A percentile compares a stretch with the other conserved stretches of the same genome.
phyloP scores from a whole-genome alignment of 2,113 vertebrate genomes.

The Choloepus hoffmanni region DNA sequence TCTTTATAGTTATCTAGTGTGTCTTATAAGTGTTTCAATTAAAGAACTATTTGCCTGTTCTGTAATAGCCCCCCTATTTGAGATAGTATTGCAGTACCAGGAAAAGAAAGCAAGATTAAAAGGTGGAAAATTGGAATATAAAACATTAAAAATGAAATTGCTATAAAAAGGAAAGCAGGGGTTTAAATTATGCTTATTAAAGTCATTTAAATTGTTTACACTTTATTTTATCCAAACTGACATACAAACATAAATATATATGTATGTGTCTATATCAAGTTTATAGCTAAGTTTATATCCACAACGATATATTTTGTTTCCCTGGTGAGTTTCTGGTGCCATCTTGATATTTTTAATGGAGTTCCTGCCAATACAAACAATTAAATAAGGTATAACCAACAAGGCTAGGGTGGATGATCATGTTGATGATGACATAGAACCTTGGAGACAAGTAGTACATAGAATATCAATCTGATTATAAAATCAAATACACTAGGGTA shows the following conservation, averaged over 20 bases:
- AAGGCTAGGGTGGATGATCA: background rate
- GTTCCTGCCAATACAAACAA: background rate
- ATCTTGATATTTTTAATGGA: background rate
- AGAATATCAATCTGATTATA: background rate
- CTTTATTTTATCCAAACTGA: background rate
- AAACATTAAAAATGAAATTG: constrained; percentile 82
- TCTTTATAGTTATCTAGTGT: constrained; percentile 85
- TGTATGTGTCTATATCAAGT: background rate
- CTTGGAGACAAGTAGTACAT: background rate
- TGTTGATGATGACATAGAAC: background rate
- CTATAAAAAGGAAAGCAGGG: constrained; percentile 80
- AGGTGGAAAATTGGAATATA: constrained; percentile 86
- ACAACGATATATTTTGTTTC: background rate
- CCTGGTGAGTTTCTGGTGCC: background rate
- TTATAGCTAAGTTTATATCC: background rate
- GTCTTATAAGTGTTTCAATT: constrained; percentile 88
- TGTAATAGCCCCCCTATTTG: constrained; percentile 84
- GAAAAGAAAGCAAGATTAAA: constrained; percentile 86
- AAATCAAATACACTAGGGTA: background rate
- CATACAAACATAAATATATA: background rate
- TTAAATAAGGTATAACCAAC: background rate
- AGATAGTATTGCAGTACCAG: constrained; percentile 75
- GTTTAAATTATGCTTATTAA: constrained; percentile 86
- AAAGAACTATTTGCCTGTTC: constrained; percentile 84
- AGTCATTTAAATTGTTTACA: constrained; percentile 75